Evolutionary conservation across 2,113 vertebrate genomes (phyloP).

Genomic region (Dendropsophus ebraccatus): DNA sequence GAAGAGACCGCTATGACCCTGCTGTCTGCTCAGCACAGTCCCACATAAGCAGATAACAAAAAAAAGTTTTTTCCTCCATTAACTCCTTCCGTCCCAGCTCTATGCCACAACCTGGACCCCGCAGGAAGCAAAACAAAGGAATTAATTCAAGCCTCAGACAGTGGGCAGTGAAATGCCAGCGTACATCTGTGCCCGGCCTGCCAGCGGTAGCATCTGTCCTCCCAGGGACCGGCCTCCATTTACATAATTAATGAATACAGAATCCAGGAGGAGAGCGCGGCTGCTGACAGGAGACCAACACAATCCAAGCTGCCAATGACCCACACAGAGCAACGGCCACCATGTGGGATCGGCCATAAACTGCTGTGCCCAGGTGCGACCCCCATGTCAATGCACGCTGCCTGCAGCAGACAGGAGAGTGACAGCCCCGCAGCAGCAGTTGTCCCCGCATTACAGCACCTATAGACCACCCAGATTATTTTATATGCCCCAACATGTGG

Average conservation of each 20-base stretch:
- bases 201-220: neutral
- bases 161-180: slow-evolving; percentile 5
- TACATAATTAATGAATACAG: slow-evolving; percentile 30
- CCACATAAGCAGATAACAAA: neutral
- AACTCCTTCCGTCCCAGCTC: slow-evolving; percentile 11
- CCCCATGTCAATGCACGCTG: too few species aligned
- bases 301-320: too few species aligned
- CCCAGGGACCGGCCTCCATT: neutral
- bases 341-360: too few species aligned
- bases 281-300: too few species aligned
- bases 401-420: too few species aligned
- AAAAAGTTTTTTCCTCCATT: neutral
- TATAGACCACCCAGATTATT: too few species aligned
- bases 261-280: neutral
- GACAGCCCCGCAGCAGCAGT: too few species aligned
- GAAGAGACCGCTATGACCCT: slow-evolving; percentile 44
- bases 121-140: neutral
- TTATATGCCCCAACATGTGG: too few species aligned
- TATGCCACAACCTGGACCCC: neutral
- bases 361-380: too few species aligned
- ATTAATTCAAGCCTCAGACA: neutral
- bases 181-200: slow-evolving; percentile 36
- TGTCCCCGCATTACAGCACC: too few species aligned
- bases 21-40: slow-evolving; percentile 24
- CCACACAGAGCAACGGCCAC: too few species aligned